Evolutionary conservation across 2,113 vertebrate species (phyloP).

Genomic region (Mystacornis crossleyi): DNA sequence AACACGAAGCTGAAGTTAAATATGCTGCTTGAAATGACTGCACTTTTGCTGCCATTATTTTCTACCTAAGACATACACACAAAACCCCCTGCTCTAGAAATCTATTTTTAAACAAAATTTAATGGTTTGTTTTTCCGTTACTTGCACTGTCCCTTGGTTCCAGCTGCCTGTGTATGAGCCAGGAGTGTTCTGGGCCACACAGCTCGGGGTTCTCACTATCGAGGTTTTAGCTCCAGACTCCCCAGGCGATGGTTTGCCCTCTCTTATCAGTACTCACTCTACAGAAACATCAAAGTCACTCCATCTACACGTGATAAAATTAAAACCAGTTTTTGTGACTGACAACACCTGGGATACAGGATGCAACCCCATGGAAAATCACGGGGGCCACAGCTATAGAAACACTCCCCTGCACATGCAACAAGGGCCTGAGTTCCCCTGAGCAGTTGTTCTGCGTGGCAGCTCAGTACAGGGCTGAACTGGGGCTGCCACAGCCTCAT

Average conservation of each 20-base stretch:
- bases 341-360: not conserved
- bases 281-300: not conserved
- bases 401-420: not conserved
- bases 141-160: not conserved
- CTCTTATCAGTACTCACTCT: not conserved
- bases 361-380: not conserved
- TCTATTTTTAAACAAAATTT: not conserved
- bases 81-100: not conserved
- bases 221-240: not conserved
- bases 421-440: not conserved
- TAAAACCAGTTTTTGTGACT: not conserved
- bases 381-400: not conserved
- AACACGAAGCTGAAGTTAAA: not conserved
- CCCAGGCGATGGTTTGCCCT: not conserved
- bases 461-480: not conserved
- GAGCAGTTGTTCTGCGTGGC: rapidly evolving
- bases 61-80: not conserved
- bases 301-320: rapidly evolving
- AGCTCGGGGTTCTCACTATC: not conserved
- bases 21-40: not conserved
- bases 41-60: not conserved
- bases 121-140: not conserved
- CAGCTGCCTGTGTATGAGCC: not conserved
- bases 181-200: not conserved
- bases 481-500: not conserved